These are phyloP conservation scores for Urosaurus nigricauda DNA, from an alignment of 2,797 vertebrate species.

Conservation along the genomic window DNA sequence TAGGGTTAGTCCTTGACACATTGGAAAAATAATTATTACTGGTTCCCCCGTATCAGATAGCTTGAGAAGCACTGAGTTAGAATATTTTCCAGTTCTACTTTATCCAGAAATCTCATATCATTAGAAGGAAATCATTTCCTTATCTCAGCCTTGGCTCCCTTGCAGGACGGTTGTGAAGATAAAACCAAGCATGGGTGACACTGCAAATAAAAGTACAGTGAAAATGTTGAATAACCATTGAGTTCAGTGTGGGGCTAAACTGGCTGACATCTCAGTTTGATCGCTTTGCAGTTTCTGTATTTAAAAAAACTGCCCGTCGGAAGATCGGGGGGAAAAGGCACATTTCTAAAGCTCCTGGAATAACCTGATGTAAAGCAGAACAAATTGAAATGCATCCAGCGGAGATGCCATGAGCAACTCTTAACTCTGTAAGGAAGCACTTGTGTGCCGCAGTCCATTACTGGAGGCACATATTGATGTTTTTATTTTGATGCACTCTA, in stretches of 20 bases:
- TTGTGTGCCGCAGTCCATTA: background rate
- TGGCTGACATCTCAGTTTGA: background rate
- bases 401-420: background rate
- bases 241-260: background rate
- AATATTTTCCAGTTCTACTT: too few species aligned
- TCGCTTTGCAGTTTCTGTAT: background rate
- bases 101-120: too few species aligned
- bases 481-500: fast-evolving
- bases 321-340: background rate
- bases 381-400: background rate
- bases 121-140: background rate
- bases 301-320: background rate
- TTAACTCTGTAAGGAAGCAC: background rate
- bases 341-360: background rate
- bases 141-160: background rate
- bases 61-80: too few species aligned
- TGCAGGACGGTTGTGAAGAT: background rate
- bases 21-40: too few species aligned
- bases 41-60: too few species aligned
- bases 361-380: background rate
- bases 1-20: too few species aligned
- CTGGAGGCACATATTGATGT: background rate
- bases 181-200: background rate
- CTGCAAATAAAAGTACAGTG: background rate
- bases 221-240: background rate